Conservation (phyloP, 2,797 vertebrate genomes). For the Sebastes steindachneri region DNA sequence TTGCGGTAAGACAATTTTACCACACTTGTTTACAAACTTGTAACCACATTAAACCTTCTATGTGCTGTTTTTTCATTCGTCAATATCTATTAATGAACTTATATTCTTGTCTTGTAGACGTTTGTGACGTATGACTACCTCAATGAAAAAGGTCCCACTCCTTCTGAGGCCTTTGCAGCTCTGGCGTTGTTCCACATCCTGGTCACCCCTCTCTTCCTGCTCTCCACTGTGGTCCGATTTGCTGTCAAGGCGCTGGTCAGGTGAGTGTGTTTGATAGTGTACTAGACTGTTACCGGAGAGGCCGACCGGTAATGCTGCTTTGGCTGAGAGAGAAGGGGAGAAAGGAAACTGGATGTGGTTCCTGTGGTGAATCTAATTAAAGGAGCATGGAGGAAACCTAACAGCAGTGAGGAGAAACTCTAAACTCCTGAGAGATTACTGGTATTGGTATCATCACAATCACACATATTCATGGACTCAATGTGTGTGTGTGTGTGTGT, state of each 20-base stretch:
- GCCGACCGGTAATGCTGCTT: background rate
- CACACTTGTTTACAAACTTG: no score
- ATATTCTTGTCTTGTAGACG: slow-evolving; percentile 78
- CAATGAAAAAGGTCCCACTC: slow-evolving; percentile 70
- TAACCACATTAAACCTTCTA: background rate
- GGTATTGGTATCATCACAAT: slow-evolving; percentile 23
- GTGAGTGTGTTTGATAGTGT: slow-evolving; percentile 67
- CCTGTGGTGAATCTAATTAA: slow-evolving; percentile 40
- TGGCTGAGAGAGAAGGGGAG: background rate
- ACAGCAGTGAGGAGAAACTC: slow-evolving; percentile 44
- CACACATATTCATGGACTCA: background rate
- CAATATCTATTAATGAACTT: background rate
- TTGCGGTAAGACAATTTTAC: slow-evolving; percentile 87
- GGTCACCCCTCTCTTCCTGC: slow-evolving; percentile 95
- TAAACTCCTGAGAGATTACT: slow-evolving; percentile 44
- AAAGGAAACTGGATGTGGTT: slow-evolving; percentile 2
- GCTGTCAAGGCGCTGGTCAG: slow-evolving; percentile 96
- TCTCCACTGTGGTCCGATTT: slow-evolving; percentile 96
- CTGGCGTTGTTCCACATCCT: slow-evolving; percentile 96
- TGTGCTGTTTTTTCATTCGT: background rate
- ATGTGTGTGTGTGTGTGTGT: slow-evolving; percentile 25
- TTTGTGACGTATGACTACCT: slow-evolving; percentile 88
- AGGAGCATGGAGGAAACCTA: slow-evolving; percentile 38
- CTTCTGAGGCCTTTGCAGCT: slow-evolving; percentile 92
- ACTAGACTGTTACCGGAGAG: background rate